Evolutionary conservation across 2,113 vertebrate species (phyloP).

Genomic region (Chaetops frenatus): DNA sequence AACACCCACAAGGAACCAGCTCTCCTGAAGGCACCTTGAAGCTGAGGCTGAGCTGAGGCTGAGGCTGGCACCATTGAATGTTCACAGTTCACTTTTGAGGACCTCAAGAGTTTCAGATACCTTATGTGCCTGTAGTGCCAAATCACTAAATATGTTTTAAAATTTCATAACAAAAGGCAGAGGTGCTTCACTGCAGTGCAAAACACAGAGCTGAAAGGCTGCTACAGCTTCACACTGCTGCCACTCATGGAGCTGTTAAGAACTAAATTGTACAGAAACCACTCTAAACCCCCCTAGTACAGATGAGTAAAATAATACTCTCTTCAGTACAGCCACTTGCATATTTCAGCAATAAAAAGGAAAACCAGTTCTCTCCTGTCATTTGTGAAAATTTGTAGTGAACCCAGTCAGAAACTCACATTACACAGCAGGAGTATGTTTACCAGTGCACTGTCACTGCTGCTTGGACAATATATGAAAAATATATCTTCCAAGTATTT

Average conservation of each 20-base stretch:
- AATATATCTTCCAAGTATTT: not conserved
- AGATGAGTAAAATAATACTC: not conserved
- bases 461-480: slow-evolving; percentile 1
- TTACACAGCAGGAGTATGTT: not conserved
- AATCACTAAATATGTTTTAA: not conserved
- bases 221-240: not conserved
- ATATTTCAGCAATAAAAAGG: not conserved
- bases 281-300: not conserved
- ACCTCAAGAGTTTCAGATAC: not conserved
- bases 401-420: not conserved
- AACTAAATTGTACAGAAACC: not conserved
- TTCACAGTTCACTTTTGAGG: not conserved
- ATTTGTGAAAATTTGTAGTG: not conserved
- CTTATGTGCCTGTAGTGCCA: not conserved
- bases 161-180: not conserved
- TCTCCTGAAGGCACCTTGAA: not conserved
- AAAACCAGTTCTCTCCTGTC: not conserved
- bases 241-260: not conserved
- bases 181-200: not conserved
- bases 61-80: not conserved
- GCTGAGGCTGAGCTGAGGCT: not conserved
- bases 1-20: not conserved
- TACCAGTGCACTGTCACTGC: not conserved
- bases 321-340: not conserved
- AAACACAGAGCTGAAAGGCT: not conserved